These are phyloP conservation scores for Solenopsis invicta DNA, from an alignment of 1,140 invertebrate genomes.

Conservation along the genomic window DNA sequence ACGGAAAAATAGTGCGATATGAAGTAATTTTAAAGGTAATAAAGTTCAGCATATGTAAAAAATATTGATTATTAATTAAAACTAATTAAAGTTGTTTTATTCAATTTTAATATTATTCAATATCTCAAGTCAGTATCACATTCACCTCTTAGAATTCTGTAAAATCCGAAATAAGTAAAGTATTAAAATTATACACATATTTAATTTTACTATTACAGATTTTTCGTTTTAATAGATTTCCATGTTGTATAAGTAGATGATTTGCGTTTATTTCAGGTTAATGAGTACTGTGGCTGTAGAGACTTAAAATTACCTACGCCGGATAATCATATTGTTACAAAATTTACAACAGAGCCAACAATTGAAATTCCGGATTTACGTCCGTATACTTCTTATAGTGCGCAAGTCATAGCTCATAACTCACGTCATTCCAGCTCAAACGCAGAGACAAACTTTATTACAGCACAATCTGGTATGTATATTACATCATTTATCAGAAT, in stretches of 20 bases:
- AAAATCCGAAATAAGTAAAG: neutral
- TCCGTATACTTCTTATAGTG: conserved; percentile 59
- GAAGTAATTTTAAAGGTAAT: conserved; percentile 61
- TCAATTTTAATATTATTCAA: neutral
- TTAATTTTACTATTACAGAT: neutral
- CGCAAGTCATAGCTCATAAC: conserved; percentile 55
- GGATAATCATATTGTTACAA: neutral
- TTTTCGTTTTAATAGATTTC: neutral
- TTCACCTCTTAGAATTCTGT: neutral
- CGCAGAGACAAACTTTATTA: conserved; percentile 17
- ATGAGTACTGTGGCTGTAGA: conserved; percentile 24
- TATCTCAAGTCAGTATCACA: neutral
- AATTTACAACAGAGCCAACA: neutral
- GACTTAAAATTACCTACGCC: neutral
- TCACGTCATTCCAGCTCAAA: conserved; percentile 8
- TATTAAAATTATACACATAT: neutral
- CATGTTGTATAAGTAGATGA: neutral
- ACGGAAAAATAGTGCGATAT: conserved; percentile 65
- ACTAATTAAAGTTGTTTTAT: neutral
- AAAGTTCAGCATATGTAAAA: neutral
- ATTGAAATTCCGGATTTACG: conserved; percentile 43
- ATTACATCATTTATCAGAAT: no score
- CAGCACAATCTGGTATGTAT: conserved; percentile 16
- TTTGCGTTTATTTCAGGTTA: conserved; percentile 14
- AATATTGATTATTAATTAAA: neutral